Percentiles rank a stretch among this genome's conserved stretches.
Evolutionary conservation across 2,113 vertebrate genomes (phyloP).

Genomic region (Hydrochoerus hydrochaeris): DNA sequence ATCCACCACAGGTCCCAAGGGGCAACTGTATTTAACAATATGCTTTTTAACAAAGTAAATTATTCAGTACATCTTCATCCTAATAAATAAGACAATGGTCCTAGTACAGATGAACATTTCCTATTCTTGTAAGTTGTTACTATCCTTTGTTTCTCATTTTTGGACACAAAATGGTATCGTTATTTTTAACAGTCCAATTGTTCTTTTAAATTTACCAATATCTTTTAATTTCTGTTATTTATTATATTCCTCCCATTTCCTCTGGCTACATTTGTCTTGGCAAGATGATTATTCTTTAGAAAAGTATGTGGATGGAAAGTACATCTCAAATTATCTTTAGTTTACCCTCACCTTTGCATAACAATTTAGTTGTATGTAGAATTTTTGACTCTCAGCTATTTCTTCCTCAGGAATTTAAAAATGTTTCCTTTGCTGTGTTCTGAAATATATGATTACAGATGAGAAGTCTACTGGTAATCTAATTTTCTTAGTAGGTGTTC

Average conservation of each 20-base stretch:
- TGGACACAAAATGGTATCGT: neutral
- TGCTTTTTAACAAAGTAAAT: conserved; percentile 35
- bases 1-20: too few species aligned
- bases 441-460: conserved; percentile 22
- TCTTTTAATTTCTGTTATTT: conserved; percentile 22
- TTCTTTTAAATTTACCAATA: conserved; percentile 39
- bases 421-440: neutral
- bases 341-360: neutral
- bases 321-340: too few species aligned
- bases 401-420: neutral
- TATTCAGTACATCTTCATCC: neutral
- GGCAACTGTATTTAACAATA: neutral
- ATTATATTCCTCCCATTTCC: neutral
- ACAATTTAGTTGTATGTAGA: neutral
- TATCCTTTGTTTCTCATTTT: neutral
- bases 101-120: neutral
- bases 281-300: neutral
- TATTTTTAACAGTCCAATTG: conserved; percentile 6
- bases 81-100: neutral
- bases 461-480: neutral
- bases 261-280: neutral
- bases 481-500: neutral
- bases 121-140: neutral
- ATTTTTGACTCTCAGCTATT: neutral
- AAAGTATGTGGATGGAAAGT: neutral